phyloP scores from a whole-genome alignment of 2,797 vertebrate genomes.

The Valencia hispanica region DNA sequence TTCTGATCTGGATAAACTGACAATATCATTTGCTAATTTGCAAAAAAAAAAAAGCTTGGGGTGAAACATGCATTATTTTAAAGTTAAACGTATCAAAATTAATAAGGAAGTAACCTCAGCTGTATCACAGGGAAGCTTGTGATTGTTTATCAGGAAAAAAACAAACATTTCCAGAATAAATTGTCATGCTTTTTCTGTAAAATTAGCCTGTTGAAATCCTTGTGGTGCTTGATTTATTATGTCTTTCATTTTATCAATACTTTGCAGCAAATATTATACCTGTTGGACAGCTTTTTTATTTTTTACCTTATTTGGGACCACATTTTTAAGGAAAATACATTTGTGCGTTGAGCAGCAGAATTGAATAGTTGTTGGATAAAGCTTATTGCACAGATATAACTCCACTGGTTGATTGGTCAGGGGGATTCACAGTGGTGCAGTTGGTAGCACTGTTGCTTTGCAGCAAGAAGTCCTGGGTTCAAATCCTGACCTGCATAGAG shows the following conservation, averaged over 20 bases:
- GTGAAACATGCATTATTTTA: background rate
- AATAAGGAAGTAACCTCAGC: background rate
- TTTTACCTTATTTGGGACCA: background rate
- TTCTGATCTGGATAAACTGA: constrained; percentile 40
- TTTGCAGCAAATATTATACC: background rate
- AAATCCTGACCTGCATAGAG: too few species aligned
- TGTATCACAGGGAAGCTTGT: background rate
- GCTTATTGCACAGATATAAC: background rate
- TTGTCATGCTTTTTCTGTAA: background rate
- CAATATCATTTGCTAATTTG: constrained; percentile 11
- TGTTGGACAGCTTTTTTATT: background rate
- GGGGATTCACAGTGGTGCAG: too few species aligned
- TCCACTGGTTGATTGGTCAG: too few species aligned
- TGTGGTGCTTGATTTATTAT: background rate
- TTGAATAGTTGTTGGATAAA: background rate
- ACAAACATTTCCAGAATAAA: background rate
- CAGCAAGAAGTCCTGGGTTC: too few species aligned
- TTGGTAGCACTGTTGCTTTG: too few species aligned
- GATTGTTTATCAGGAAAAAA: background rate
- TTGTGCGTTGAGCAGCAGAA: background rate
- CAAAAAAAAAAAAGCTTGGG: background rate
- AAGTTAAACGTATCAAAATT: too few species aligned
- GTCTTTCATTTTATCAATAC: background rate
- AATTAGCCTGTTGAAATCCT: background rate
- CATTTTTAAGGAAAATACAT: background rate